phyloP scores from a whole-genome alignment of 1,140 invertebrate genomes.

The Calephelis nemesis region DNA sequence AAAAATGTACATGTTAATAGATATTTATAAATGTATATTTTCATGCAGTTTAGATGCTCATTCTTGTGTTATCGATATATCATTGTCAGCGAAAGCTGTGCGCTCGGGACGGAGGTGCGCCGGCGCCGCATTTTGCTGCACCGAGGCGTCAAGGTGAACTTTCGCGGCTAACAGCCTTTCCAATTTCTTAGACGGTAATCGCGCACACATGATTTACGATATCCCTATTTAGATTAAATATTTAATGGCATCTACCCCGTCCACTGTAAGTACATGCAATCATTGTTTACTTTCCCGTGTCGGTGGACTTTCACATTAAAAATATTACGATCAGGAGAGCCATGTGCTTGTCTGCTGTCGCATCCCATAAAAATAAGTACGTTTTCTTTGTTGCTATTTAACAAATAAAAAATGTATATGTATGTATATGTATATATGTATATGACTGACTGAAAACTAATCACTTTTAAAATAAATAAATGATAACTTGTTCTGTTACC shows the following conservation, averaged over 20 bases:
- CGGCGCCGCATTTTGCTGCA: conserved; percentile 49
- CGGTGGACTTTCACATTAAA: too few relatives aligned
- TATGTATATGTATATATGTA: too few relatives aligned
- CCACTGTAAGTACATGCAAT: conserved; percentile 1
- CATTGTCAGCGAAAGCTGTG: conserved; percentile 52
- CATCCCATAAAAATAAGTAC: too few relatives aligned
- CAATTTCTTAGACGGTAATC: conserved; percentile 28
- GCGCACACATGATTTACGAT: conserved; percentile 7
- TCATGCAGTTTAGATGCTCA: neutral
- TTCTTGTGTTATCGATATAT: conserved; percentile 7
- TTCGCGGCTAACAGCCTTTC: conserved; percentile 52
- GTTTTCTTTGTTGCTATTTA: too few relatives aligned
- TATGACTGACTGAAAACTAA: too few relatives aligned
- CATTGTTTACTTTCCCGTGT: neutral
- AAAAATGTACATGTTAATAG: too few relatives aligned
- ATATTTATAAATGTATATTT: neutral
- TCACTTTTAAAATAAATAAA: too few relatives aligned
- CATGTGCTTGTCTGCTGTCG: neutral
- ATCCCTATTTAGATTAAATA: conserved; percentile 7
- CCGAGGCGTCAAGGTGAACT: conserved; percentile 60
- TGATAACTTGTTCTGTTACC: too few relatives aligned
- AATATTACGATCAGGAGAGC: neutral
- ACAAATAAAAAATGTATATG: too few relatives aligned
- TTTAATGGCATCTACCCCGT: neutral
- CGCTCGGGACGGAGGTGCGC: conserved; percentile 14